Conservation (phyloP, 2,113 vertebrate species). For the Shinisaurus crocodilurus region DNA sequence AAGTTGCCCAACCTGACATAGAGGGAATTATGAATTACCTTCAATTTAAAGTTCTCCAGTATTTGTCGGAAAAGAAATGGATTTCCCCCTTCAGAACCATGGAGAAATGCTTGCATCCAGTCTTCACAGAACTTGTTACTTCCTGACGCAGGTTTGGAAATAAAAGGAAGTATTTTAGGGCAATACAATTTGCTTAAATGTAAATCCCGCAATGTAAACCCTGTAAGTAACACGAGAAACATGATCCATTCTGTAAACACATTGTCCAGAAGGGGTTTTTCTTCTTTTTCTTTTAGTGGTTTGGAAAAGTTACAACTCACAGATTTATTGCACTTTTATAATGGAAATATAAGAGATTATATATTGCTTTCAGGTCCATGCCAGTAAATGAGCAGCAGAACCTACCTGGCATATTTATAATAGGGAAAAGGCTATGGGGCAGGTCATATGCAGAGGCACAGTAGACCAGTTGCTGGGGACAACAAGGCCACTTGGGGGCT, state of each 20-base stretch:
- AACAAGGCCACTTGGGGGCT: not conserved
- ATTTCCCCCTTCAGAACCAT: conserved; percentile 88
- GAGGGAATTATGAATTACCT: conserved; percentile 78
- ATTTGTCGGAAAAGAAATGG: conserved; percentile 95
- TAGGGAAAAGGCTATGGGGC: not conserved
- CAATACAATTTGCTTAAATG: not conserved
- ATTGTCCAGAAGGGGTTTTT: too few species aligned
- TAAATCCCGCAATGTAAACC: not conserved
- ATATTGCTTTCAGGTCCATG: too few species aligned
- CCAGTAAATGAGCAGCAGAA: not conserved
- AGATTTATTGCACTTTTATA: too few species aligned
- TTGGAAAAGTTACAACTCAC: too few species aligned
- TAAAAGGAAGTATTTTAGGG: not conserved
- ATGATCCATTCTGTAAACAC: not conserved
- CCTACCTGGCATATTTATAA: not conserved
- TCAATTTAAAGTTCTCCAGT: conserved; percentile 98
- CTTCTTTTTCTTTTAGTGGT: too few species aligned
- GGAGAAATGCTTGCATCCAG: conserved; percentile 94
- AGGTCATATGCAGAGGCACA: not conserved
- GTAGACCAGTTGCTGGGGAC: not conserved
- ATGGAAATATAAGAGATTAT: too few species aligned
- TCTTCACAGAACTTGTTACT: conserved; percentile 96
- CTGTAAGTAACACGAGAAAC: not conserved
- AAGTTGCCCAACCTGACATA: not conserved
- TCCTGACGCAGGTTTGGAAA: conserved; percentile 74